These are phyloP conservation scores for Montipora sp. DNA, from an alignment of 64 coral and sea anemone genomes.

Conservation along the genomic window DNA sequence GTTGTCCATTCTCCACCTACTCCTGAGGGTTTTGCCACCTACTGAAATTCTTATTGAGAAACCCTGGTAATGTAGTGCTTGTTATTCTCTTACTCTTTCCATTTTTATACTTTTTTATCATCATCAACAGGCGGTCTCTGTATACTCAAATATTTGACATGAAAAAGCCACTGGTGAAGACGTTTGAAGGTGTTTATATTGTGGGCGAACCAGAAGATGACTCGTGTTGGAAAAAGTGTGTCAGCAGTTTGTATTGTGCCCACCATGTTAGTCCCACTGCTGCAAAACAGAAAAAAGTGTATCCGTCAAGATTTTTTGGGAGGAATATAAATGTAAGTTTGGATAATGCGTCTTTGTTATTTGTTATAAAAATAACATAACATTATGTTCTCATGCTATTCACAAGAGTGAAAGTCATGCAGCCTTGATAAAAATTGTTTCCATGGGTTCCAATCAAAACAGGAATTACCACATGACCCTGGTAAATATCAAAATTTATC, in stretches of 20 bases:
- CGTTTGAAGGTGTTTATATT: constrained; percentile 74
- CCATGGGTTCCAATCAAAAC: too few species aligned
- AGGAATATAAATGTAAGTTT: constrained; percentile 68
- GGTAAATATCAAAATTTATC: too few species aligned
- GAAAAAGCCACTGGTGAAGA: constrained; percentile 71
- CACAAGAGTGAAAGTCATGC: too few species aligned
- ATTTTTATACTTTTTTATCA: not conserved
- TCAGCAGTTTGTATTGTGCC: constrained; percentile 61
- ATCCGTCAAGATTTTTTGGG: constrained; percentile 32
- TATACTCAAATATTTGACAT: constrained; percentile 85
- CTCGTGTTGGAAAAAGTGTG: constrained; percentile 77
- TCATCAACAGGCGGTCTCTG: constrained; percentile 67
- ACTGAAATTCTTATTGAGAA: too few species aligned
- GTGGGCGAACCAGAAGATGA: constrained; percentile 46
- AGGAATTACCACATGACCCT: too few species aligned
- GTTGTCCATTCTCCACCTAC: not conserved
- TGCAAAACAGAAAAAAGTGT: constrained; percentile 45
- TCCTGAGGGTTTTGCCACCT: too few species aligned
- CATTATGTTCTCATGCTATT: too few species aligned
- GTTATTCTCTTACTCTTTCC: not conserved
- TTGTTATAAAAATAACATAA: too few species aligned
- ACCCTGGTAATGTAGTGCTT: too few species aligned
- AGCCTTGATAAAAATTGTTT: too few species aligned
- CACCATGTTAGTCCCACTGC: constrained; percentile 83
- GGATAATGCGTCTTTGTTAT: not conserved